These are phyloP conservation scores for Epinotia brunnichana DNA, from an alignment of 2,888 invertebrate genomes.

Conservation along the genomic window DNA sequence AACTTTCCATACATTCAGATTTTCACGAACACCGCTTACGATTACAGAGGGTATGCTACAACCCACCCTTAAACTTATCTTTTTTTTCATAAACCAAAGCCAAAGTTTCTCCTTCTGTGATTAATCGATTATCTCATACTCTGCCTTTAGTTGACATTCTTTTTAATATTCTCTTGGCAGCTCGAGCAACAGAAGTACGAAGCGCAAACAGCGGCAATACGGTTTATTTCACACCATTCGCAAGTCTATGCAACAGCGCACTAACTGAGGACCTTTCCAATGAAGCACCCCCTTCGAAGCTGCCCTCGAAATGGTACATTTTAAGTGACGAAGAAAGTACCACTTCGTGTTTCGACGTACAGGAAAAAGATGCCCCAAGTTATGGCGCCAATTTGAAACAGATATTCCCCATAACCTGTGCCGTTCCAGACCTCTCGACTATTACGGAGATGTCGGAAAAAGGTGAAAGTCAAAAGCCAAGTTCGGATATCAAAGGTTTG, in stretches of 20 bases:
- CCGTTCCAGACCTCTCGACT: constrained; percentile 73
- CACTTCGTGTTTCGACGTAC: constrained; percentile 50
- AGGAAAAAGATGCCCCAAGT: constrained; percentile 44
- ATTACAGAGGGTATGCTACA: too few relatives aligned
- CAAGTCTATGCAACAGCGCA: constrained; percentile 52
- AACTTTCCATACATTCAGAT: too few relatives aligned
- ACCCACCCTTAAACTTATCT: too few relatives aligned
- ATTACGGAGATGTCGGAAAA: constrained; percentile 74
- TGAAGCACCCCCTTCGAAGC: constrained; percentile 47
- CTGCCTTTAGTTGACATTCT: not conserved
- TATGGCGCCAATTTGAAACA: constrained; percentile 65
- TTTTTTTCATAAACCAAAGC: too few relatives aligned
- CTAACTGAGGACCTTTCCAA: constrained; percentile 74
- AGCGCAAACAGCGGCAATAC: constrained; percentile 45
- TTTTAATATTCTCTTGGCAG: constrained; percentile 24
- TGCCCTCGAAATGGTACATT: constrained; percentile 65
- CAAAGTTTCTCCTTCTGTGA: too few relatives aligned
- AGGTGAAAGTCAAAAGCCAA: constrained; percentile 57
- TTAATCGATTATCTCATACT: not conserved
- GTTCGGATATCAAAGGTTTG: constrained; percentile 51
- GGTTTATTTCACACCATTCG: constrained; percentile 46
- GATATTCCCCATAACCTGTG: constrained; percentile 69
- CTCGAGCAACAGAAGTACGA: not conserved
- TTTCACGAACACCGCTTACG: too few relatives aligned
- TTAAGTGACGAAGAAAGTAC: constrained; percentile 72